Evolutionary conservation across 1,140 invertebrate genomes (phyloP).

Genomic region (Drosophila fuyamai): DNA sequence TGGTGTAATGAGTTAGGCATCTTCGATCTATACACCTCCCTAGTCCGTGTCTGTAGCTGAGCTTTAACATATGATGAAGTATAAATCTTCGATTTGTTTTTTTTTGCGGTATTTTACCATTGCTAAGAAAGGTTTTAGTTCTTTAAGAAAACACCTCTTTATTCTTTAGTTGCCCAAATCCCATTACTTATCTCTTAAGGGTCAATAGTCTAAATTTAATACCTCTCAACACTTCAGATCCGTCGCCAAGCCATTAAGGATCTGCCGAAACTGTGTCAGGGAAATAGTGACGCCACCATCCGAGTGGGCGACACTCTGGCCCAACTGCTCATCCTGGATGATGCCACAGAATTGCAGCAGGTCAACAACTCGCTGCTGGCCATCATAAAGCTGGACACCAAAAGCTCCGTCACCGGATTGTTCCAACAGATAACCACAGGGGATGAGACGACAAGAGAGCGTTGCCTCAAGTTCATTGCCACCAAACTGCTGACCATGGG

Average conservation of each 20-base stretch:
- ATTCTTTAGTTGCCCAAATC: too few species aligned
- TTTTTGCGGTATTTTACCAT: too few species aligned
- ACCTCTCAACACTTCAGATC: slow-evolving; percentile 87
- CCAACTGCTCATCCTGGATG: slow-evolving; percentile 95
- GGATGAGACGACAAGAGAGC: slow-evolving; percentile 91
- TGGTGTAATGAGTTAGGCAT: background rate
- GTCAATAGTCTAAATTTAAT: too few species aligned
- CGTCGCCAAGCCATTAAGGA: slow-evolving; percentile 98
- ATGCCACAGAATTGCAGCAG: slow-evolving; percentile 91
- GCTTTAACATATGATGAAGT: too few species aligned
- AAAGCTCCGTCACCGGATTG: slow-evolving; percentile 92
- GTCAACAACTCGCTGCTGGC: slow-evolving; percentile 90
- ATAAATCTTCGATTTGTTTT: too few species aligned
- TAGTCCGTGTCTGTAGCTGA: too few species aligned
- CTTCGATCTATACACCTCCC: too few species aligned
- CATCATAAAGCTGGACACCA: slow-evolving; percentile 87
- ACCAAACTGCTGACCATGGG: slow-evolving; percentile 93
- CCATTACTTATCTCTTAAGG: too few species aligned
- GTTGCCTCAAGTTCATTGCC: slow-evolving; percentile 94
- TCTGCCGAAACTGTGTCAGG: slow-evolving; percentile 94
- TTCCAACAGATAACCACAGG: slow-evolving; percentile 94
- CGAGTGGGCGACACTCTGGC: slow-evolving; percentile 96
- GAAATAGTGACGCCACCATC: slow-evolving; percentile 92
- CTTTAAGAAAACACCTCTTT: too few species aligned
- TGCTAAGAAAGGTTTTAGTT: too few species aligned